Evolutionary conservation across 2,797 vertebrate species (phyloP), one percentile per base, ranked within the genome.

Genomic region (Brachyrhaphis roseni): DNA sequence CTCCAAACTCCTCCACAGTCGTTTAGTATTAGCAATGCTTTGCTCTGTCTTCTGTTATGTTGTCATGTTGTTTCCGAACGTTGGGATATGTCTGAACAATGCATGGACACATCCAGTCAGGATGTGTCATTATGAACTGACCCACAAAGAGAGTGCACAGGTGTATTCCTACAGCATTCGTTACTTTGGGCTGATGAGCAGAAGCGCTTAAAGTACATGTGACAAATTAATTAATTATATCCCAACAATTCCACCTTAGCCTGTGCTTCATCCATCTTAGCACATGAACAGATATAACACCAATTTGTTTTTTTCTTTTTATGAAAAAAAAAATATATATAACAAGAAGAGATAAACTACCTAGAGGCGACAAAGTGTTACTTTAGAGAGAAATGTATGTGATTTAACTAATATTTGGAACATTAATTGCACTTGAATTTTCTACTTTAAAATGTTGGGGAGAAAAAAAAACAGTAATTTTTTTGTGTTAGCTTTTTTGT

Each of bases 351-450:
- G 88, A 94, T 86, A 94, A 94, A 96, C 96, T 97, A 97, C 97
- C 96, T 97, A 94, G 93, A 93, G 91, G 95, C 95, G 95, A 95
- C 91, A 84, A 87, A 92, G 6, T 92, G 94, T 97, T 96, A 92
- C 95, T 93, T 93, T 93, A 89, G 85, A 90, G 91, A 95, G 92
- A 95, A 90, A 93, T 95, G 90, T 95, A 85, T 95, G 95, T 96
- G 94, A 95, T 96, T 95, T 96, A 95, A 96, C 90, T 95, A 96
- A 94, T 96, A 93, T 93, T 96, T 96, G 96, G 95, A 95, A 95
- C 94, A 94, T 96, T 95, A 96, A 96, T 97, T 96, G 96, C 95
- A 96, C 94, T 97, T 97, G 95, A 97, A 96, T 95, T 95, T 96
- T 94, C 88, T 95, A 94, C 95, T 95, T 93, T 94, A 92, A 94